Evolutionary conservation across 2,888 invertebrate genomes (phyloP).

Genomic region (Aleiodes leptofemur): DNA sequence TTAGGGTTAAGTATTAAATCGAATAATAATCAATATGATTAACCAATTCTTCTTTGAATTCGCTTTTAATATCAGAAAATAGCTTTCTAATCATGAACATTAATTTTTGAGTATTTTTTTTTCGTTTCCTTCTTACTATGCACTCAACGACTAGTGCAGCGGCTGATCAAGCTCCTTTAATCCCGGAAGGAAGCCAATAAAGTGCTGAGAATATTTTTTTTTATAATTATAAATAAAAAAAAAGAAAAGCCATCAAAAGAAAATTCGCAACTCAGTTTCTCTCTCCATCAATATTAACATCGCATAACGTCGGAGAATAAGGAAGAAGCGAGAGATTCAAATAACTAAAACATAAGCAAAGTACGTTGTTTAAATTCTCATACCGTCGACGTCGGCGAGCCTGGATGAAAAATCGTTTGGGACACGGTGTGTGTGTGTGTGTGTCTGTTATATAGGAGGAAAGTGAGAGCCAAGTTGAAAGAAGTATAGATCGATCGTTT

Average conservation of each 20-base stretch:
- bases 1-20: too few relatives aligned
- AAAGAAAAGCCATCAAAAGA: background rate
- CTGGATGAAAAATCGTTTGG: slow-evolving; percentile 46
- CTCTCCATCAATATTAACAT: slow-evolving; percentile 4
- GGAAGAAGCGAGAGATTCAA: background rate
- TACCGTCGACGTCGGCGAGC: slow-evolving; percentile 27
- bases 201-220: too few relatives aligned
- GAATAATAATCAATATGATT: too few relatives aligned
- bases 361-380: slow-evolving; percentile 43
- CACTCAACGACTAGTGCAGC: too few relatives aligned
- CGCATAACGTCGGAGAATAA: background rate
- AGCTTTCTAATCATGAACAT: too few relatives aligned
- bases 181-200: background rate
- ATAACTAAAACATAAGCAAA: slow-evolving; percentile 18
- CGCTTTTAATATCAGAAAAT: too few relatives aligned
- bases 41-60: too few relatives aligned
- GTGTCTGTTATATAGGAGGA: slow-evolving; percentile 15
- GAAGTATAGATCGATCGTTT: slow-evolving; percentile 17
- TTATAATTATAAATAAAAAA: too few relatives aligned
- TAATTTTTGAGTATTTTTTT: too few relatives aligned
- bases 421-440: slow-evolving; percentile 21
- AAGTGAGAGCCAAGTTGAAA: slow-evolving; percentile 16
- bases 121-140: too few relatives aligned
- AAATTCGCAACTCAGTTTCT: background rate
- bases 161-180: background rate